Evolutionary conservation across 2,797 vertebrate genomes (phyloP).

Genomic region (Coccyzus lansbergi): DNA sequence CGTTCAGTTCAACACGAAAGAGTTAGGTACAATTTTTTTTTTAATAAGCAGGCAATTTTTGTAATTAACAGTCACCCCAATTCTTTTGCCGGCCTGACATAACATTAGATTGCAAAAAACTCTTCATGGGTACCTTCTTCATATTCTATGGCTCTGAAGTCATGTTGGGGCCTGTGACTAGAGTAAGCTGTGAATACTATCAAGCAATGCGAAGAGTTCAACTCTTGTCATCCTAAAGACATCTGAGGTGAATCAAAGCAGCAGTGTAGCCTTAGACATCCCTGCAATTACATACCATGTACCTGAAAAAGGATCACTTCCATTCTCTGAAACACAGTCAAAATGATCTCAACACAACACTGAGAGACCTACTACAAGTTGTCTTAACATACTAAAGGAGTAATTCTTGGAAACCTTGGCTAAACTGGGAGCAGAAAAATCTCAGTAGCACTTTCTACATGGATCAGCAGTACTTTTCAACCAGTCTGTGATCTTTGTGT

Average conservation of each 20-base stretch:
- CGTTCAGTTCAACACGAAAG: not conserved
- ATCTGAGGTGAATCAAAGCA: not conserved
- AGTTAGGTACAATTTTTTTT: not conserved
- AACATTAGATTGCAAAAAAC: not conserved
- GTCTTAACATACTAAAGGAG: not conserved
- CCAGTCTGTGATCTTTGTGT: not conserved
- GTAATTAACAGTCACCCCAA: not conserved
- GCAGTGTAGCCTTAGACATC: not conserved
- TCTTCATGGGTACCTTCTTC: not conserved
- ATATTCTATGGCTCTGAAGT: not conserved
- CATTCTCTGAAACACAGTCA: not conserved
- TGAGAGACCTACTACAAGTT: not conserved
- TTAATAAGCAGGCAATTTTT: not conserved
- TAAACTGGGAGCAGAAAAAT: not conserved
- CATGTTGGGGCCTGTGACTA: not conserved
- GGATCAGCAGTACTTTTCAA: not conserved
- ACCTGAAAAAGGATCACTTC: not conserved
- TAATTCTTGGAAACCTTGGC: not conserved
- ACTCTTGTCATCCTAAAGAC: not conserved
- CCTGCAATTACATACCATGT: not conserved
- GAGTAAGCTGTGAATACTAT: not conserved
- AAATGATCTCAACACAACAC: not conserved
- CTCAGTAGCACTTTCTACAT: not conserved
- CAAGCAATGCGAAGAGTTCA: not conserved
- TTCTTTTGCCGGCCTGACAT: not conserved